Base-by-base conservation (phyloP, 2,113 vertebrate genomes). In the Callipepla squamata region DNA sequence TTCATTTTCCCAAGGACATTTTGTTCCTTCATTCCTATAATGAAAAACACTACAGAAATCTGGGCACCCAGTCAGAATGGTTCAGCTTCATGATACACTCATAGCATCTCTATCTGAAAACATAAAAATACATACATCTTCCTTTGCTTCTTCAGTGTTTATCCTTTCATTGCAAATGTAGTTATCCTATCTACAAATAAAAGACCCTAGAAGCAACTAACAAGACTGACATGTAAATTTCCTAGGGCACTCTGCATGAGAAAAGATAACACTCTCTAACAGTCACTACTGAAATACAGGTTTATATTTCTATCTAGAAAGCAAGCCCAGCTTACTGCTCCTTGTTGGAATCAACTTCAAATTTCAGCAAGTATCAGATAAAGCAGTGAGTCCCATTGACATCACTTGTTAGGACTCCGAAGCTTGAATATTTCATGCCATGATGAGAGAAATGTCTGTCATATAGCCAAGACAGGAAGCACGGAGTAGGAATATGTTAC, bases 1-100 rank as follows among this genome's bases (percentile, higher is more conserved):
- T 76, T 92, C 34, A 63, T 85, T 91, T 91, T 40, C 11, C 67
- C 48, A 62, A 82, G 78, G 81, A 58, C 65, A 63, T 92, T 90
- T 86, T 86, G 9, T 80, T 83, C 68, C 76, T 92, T 38, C 42
- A 50, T 85, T 93, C 83, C 32, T 26, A 36, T 73, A 77, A 92
- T 11, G 7, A 25, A 80, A 90, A 94, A 66, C 0, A 3, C 51
- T 73, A 34, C 28, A 69, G 40, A 81, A 63, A 20, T 91, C 67
- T 67, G 36, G 10, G 22, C 30, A 75, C 45, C 17, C 40, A 79
- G 25, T 81, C 44, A 76, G 20, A 91, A 73, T 36, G 22, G 23
- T 67, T 80, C 47, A 47, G 15, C 13, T 87, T 79, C 44, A 59
- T 36, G 20, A 19, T 11, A 72, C 25, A 76, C 7, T 72, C 26